Base-by-base conservation (phyloP, 2,888 invertebrate genomes). In the Drosophila demipolita region DNA sequence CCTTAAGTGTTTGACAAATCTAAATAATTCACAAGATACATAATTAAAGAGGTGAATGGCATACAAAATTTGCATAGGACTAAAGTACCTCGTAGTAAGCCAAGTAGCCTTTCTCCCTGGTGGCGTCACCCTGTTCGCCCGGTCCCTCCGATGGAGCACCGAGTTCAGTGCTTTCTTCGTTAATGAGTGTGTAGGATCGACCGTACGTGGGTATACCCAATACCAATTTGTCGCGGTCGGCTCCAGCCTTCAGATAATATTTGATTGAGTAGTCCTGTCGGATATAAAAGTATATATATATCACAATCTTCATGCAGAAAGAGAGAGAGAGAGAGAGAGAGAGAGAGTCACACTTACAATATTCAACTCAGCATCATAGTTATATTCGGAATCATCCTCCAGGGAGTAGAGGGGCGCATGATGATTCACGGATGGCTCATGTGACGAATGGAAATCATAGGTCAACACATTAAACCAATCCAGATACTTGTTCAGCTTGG, bases 381-480 rank as follows among this genome's bases (percentile, higher is more conserved):
- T 98, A 93, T 98, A 98, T 90, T 97, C 97, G 87, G 97, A 97
- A 35, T 92, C 93, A 88, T 97, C 97, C 90, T 95, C 96, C 6
- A 97, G 92, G 0, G 97, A 95, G 92, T 95, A 97, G 11, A 98
- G 94, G 0, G 98, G 97, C 0, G 98, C 96, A 93, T 98, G 98
- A 92, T 98, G 98, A 93, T 98, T 97, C 7, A 97, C 97, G 0
- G 97, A 96, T 0, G 98, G 97, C 91, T 98, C 98, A 91, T 96
- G 97, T 0, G 98, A 97, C 0, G 97, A 97, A 93, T 98, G 98
- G 92, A 98, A 98, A 93, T 98, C 98, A 93, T 98, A 98, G 5
- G 97, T 96, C 36, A 98, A 93, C 73, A 98, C 94, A 93, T 98
- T 98, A 94, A 98, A 96, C 95, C 98, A 98, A 93, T 98, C 98